These are phyloP conservation scores for Istiophorus platypterus DNA, from an alignment of 2,113 vertebrate genomes.

Conservation along the genomic window DNA sequence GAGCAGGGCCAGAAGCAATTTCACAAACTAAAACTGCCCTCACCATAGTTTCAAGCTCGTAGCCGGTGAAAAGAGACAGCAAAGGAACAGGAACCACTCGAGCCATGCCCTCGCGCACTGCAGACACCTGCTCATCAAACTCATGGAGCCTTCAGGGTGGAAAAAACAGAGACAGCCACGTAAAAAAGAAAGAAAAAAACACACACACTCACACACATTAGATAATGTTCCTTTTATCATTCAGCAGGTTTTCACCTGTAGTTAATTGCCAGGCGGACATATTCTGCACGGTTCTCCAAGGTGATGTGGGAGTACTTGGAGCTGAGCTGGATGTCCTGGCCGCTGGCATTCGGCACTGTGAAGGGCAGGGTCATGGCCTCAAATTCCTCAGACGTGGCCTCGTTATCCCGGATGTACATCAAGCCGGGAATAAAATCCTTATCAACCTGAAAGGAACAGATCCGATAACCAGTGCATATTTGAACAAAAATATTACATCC, in stretches of 20 bases:
- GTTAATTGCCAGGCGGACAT: constrained; percentile 95
- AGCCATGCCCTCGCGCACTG: constrained; percentile 98
- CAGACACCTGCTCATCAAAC: constrained; percentile 97
- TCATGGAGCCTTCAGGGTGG: constrained; percentile 91
- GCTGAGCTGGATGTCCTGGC: constrained; percentile 97
- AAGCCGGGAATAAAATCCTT: constrained; percentile 99
- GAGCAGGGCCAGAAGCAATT: background rate
- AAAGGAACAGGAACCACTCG: constrained; percentile 96
- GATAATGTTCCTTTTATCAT: background rate
- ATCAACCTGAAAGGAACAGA: constrained; percentile 88
- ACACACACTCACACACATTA: background rate
- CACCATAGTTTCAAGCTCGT: constrained; percentile 98
- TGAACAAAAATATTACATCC: background rate
- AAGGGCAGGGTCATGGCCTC: constrained; percentile 98
- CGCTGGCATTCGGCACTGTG: constrained; percentile 96
- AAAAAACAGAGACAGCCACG: background rate
- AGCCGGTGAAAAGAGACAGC: constrained; percentile 97
- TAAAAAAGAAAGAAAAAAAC: too few species aligned
- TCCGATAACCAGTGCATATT: background rate
- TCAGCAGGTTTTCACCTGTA: constrained; percentile 87
- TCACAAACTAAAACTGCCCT: background rate
- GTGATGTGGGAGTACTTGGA: constrained; percentile 97
- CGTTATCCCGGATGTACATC: constrained; percentile 98
- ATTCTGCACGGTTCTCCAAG: constrained; percentile 94
- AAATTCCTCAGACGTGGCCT: constrained; percentile 96